phyloP scores from a whole-genome alignment of 92 coral and sea anemone species.

The Meandrina meandrites region DNA sequence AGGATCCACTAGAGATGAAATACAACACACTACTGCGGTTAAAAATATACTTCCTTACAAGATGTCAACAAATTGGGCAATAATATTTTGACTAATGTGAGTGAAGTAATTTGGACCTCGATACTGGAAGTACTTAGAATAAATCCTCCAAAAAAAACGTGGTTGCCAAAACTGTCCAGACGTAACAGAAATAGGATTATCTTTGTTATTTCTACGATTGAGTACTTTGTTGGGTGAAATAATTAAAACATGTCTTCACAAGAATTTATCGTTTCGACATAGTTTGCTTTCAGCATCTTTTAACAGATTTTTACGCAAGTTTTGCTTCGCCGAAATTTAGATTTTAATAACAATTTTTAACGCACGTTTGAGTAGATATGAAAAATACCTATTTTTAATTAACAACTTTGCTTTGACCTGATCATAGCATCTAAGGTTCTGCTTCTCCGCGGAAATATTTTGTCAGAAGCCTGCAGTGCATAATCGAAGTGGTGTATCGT shows the following conservation, averaged over 20 bases:
- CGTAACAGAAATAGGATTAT: conserved; percentile 10
- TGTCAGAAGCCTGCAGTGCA: neutral
- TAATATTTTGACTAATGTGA: neutral
- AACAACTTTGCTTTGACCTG: neutral
- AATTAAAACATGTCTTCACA: conserved; percentile 1
- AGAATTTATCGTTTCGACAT: neutral
- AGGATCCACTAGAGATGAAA: neutral
- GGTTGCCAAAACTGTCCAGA: conserved; percentile 3
- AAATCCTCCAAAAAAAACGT: neutral
- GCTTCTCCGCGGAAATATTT: neutral
- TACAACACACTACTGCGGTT: neutral
- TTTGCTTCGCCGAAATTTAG: neutral
- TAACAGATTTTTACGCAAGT: neutral
- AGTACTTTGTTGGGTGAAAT: neutral
- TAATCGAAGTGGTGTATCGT: neutral
- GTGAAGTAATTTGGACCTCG: neutral
- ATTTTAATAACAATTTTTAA: neutral
- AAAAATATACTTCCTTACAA: neutral
- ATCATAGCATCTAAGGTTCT: neutral
- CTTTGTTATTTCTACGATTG: neutral
- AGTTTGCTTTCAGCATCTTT: neutral
- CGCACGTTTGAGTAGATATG: neutral
- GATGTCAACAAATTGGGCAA: neutral
- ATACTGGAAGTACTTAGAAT: neutral
- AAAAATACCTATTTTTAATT: neutral